Evolutionary conservation across 2,888 invertebrate species (phyloP), one percentile per base, ranked within the genome.

Genomic region (Acleris holmiana): DNA sequence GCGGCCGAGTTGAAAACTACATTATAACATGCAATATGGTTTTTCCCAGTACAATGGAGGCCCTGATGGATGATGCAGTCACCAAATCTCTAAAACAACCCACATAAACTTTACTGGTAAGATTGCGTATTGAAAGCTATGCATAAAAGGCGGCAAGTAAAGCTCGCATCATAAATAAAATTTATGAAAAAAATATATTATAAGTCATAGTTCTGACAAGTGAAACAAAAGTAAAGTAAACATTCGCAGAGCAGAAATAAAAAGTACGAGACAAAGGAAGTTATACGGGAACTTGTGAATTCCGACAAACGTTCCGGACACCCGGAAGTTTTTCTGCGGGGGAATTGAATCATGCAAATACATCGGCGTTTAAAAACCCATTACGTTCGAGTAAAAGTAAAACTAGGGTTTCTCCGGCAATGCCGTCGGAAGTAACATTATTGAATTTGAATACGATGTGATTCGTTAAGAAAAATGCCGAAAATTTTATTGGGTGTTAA

Each of bases 301-400:
- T 19, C 18, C 17, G 4, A 19, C 18, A 19, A 47, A 44, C 44
- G 17, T 44, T 17, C 18, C 10, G 47, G 55, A 7, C 19, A 13
- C 23, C 40, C 40, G 17, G 23, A 55, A 44, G 23, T 53, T 40
- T 18, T 23, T 17, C 23, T 44, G 23, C 40, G 21, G 4, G 53
- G 21, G 41, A 54, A 54, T 54, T 41, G 54, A 41, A 44, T 55
- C 41, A 55, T 55, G 55, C 55, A 55, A 55, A 55, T 55, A 55
- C n/a, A 10, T 7, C 44, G 40, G 10, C 54, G 53, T 53, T 53
- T 53, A 53, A 53, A 53, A 53, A 53, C 53, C 53, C 53, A 53
- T 53, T 53, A 53, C 35, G 35, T 13, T 13, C 2, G 35, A 35
- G 35, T 35, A 13, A 13, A 8, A 53, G 19, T 19, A 40, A 53